A percentile compares a stretch with the other conserved stretches of the same genome.
Evolutionary conservation across 2,113 vertebrate genomes (phyloP).

Genomic region (Takifugu flavidus): DNA sequence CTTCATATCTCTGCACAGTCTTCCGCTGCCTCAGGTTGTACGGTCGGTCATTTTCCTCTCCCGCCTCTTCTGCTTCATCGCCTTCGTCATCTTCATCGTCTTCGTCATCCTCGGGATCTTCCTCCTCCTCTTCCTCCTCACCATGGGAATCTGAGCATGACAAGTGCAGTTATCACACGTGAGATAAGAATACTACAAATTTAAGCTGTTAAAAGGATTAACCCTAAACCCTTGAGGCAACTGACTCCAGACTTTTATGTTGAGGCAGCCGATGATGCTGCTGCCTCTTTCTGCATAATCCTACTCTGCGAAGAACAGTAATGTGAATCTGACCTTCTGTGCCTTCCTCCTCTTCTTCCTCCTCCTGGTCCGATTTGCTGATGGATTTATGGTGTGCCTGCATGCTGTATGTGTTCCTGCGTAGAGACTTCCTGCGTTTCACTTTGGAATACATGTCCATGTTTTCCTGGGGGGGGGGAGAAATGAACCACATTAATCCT

Average conservation of each 20-base stretch:
- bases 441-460: conserved; percentile 99
- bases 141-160: conserved; percentile 88
- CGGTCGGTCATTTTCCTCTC: conserved; percentile 90
- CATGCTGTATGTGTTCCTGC: conserved; percentile 90
- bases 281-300: not conserved
- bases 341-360: conserved; percentile 87
- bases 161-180: not conserved
- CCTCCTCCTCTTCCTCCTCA: conserved; percentile 83
- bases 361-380: conserved; percentile 82
- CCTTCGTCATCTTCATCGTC: conserved; percentile 95
- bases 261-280: not conserved
- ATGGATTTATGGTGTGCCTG: conserved; percentile 93
- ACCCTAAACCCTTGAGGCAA: not conserved
- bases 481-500: not conserved
- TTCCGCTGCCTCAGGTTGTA: conserved; percentile 98
- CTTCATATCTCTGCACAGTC: conserved; percentile 96
- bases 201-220: conserved; percentile 1
- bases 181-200: not conserved
- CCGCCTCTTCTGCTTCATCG: conserved; percentile 88
- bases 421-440: conserved; percentile 92
- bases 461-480: conserved; percentile 83
- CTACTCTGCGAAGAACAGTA: conserved; percentile 1
- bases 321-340: conserved; percentile 63
- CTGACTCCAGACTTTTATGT: not conserved
- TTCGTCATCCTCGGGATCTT: conserved; percentile 87